These are phyloP conservation scores for Luehdorfia chinensis DNA, from an alignment of 1,140 invertebrate genomes.

Conservation along the genomic window DNA sequence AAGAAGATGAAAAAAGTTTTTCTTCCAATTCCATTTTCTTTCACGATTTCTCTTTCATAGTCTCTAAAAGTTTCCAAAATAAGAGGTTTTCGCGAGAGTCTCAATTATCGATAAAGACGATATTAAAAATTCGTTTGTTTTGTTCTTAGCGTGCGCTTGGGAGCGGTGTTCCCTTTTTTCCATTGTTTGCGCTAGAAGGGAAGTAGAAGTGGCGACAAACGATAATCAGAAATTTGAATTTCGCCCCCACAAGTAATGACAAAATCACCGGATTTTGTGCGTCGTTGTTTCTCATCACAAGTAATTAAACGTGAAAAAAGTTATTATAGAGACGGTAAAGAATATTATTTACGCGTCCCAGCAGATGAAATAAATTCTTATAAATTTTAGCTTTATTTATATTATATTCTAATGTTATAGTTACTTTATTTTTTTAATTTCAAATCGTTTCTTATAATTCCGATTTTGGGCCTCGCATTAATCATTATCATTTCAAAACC, in stretches of 20 bases:
- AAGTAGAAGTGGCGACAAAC: conserved; percentile 57
- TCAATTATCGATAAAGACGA: conserved; percentile 77
- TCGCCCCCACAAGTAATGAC: conserved; percentile 58
- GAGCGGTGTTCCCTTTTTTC: conserved; percentile 68
- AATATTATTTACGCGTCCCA: conserved; percentile 52
- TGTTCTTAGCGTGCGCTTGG: conserved; percentile 68
- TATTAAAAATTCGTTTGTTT: conserved; percentile 78
- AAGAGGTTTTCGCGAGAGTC: conserved; percentile 74
- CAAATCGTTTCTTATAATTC: no score
- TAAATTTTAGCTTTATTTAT: conserved; percentile 24
- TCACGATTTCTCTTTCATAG: conserved; percentile 71
- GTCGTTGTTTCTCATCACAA: conserved; percentile 61
- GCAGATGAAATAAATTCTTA: conserved; percentile 31
- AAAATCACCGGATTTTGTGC: conserved; percentile 69
- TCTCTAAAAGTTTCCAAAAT: conserved; percentile 76
- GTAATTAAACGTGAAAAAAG: conserved; percentile 67
- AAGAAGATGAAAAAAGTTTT: conserved; percentile 77
- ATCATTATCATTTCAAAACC: no score
- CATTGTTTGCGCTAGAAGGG: conserved; percentile 70
- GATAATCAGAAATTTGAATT: conserved; percentile 75
- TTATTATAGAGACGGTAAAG: conserved; percentile 44
- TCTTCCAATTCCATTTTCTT: conserved; percentile 73
- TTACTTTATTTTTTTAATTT: no score
- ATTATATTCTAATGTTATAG: no score
- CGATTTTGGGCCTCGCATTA: no score